A percentile compares a stretch with the other conserved stretches of the same genome.
Conservation (phyloP, 1,140 invertebrate genomes). For the Chironomus tepperi region DNA sequence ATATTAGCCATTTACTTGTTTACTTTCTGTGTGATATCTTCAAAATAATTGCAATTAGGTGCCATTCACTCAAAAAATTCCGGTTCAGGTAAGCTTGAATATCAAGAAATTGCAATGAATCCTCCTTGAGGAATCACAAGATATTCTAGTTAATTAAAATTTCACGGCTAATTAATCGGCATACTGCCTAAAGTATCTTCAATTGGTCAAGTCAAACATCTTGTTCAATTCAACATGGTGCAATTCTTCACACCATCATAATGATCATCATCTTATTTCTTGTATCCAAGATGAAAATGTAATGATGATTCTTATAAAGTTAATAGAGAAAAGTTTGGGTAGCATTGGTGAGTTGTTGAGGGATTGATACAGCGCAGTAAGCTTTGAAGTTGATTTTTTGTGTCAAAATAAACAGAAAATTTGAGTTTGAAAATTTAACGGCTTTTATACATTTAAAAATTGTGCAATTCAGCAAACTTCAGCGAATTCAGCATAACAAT, state of each 20-base stretch:
- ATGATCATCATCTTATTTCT: background rate
- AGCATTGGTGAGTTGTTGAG: too few relatives aligned
- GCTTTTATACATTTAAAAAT: too few relatives aligned
- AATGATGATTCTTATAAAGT: background rate
- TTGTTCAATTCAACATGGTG: background rate
- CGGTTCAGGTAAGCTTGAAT: too few relatives aligned
- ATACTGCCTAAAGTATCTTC: background rate
- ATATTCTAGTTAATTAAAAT: background rate
- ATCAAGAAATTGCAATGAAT: too few relatives aligned
- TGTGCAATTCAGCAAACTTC: too few relatives aligned
- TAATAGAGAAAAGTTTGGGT: background rate
- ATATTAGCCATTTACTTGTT: background rate
- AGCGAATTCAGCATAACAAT: too few relatives aligned
- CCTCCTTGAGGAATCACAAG: too few relatives aligned
- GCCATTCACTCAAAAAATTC: too few relatives aligned
- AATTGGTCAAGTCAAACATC: background rate
- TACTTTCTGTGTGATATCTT: background rate
- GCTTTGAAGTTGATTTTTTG: too few relatives aligned
- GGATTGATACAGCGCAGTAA: too few relatives aligned
- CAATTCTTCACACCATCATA: background rate
- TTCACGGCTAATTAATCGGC: conserved; percentile 2
- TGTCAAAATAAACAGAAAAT: too few relatives aligned
- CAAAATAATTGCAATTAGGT: background rate
- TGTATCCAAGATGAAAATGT: background rate
- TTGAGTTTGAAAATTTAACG: too few relatives aligned